phyloP scores from a whole-genome alignment of 1,140 invertebrate species.

The Latrodectus geometricus region DNA sequence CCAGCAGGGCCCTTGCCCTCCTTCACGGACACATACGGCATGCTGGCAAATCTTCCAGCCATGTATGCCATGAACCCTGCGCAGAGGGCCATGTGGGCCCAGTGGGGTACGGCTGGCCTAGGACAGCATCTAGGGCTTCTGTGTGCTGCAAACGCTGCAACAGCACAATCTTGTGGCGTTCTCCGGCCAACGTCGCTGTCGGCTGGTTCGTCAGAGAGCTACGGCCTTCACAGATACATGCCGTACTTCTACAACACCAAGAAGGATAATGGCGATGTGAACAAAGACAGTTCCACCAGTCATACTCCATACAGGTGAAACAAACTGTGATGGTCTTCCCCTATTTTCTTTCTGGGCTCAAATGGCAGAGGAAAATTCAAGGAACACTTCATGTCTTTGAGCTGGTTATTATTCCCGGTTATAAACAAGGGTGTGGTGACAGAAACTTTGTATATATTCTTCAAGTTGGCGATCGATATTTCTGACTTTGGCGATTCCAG shows the following conservation, averaged over 20 bases:
- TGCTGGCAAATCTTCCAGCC: constrained; percentile 40
- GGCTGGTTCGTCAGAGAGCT: constrained; percentile 8
- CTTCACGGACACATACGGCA: constrained; percentile 56
- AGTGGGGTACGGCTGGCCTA: constrained; percentile 38
- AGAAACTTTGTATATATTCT: neutral
- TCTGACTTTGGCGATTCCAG: no score
- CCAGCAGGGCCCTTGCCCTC: constrained; percentile 41
- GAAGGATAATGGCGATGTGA: neutral
- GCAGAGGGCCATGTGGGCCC: constrained; percentile 44
- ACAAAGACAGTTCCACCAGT: constrained; percentile 36
- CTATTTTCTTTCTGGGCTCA: no score
- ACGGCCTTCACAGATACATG: constrained; percentile 55
- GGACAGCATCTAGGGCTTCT: constrained; percentile 54
- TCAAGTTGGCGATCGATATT: no score
- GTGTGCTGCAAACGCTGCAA: constrained; percentile 33
- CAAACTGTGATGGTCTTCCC: no score
- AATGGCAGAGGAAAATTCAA: no score
- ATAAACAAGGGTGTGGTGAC: neutral
- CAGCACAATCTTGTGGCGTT: constrained; percentile 1
- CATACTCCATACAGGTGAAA: constrained; percentile 49
- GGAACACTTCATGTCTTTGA: no score
- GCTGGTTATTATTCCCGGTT: neutral
- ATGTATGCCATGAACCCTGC: constrained; percentile 50
- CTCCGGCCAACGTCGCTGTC: constrained; percentile 17
- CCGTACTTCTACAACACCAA: constrained; percentile 49